Evolutionary conservation across 2,797 vertebrate species (phyloP), one percentile per base, ranked within the genome.

Genomic region (Oophaga sylvatica): DNA sequence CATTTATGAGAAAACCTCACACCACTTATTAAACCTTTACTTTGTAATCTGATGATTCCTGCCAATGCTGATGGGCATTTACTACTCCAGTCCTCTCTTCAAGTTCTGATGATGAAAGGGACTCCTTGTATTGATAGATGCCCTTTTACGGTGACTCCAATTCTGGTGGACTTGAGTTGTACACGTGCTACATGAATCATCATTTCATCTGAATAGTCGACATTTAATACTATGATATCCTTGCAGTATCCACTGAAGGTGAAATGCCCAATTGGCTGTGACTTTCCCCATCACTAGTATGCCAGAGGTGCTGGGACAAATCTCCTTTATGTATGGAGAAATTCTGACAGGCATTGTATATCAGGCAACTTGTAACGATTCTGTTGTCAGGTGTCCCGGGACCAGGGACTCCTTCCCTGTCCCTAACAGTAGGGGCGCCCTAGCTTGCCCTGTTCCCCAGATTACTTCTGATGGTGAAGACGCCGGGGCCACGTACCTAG

Each of bases 1-100:
- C 6, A 56, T 77, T 77, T 26, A n/a, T 75, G 73, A 76, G 70
- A 76, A 76, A 76, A 76, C 45, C 71, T 75, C 41, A n/a, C 3
- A 8, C 13, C 35, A 41, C 31, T 73, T 45, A 73, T 5, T 20
- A 45, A 22, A 73, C 71, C 29, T 17, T 29, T 70, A 31, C 15
- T 70, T 29, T 31, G 67, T 70, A 16, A 70, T 16, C 67, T 17
- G 29, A 16, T 67, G 26, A 67, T 12, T 10, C 26, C 26, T 68
- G n/a, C 17, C 71, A 6, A 35, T 3, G 10, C 26, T 35, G 4
- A 1, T 15, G 12, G 12, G 67, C 71, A n/a, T n/a, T 53, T n/a
- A 48, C 45, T 26, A 16, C 45, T 26, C 22, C 5, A 13, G 20
- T n/a, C 15, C 75, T 56, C 31, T 8, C 75, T 48, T 4, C 41